Percentiles rank a stretch among this genome's conserved stretches.
These are phyloP conservation scores for Enteromius paludinosus DNA, from an alignment of 2,797 vertebrate species.

Conservation along the genomic window DNA sequence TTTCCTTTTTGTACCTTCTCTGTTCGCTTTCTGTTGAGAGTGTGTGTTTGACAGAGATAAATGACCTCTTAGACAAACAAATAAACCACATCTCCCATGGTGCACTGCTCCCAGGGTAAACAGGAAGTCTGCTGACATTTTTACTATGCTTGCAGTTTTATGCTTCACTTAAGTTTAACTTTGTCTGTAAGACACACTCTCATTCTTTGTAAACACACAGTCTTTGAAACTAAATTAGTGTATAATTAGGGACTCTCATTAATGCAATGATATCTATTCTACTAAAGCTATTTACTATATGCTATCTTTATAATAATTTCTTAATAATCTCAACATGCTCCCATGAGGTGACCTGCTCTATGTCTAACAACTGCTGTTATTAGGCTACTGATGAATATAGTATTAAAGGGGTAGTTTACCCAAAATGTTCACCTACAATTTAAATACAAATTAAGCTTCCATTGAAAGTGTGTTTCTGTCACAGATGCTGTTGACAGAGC, in stretches of 20 bases:
- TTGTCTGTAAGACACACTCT: constrained; percentile 14
- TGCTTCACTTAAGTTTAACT: constrained; percentile 64
- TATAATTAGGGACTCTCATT: background rate
- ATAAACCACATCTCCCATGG: constrained; percentile 78
- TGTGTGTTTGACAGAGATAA: constrained; percentile 68
- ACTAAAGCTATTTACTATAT: background rate
- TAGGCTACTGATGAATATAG: background rate
- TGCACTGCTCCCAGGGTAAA: constrained; percentile 72
- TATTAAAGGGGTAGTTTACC: background rate
- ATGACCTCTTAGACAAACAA: constrained; percentile 71
- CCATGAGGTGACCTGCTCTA: background rate
- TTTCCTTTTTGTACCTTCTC: background rate
- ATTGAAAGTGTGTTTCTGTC: constrained; percentile 7
- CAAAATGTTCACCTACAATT: background rate
- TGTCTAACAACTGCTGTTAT: background rate
- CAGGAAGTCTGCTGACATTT: constrained; percentile 72
- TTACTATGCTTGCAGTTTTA: constrained; percentile 69
- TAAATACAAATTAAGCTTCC: background rate
- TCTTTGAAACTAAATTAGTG: background rate
- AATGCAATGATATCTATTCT: background rate
- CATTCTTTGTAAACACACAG: background rate
- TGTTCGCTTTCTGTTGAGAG: constrained; percentile 6
- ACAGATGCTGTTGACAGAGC: background rate
- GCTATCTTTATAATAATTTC: background rate
- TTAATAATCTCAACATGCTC: constrained; percentile 5